Base-by-base conservation (phyloP, 2,113 vertebrate genomes). In the Thalassarche chlororhynchos region DNA sequence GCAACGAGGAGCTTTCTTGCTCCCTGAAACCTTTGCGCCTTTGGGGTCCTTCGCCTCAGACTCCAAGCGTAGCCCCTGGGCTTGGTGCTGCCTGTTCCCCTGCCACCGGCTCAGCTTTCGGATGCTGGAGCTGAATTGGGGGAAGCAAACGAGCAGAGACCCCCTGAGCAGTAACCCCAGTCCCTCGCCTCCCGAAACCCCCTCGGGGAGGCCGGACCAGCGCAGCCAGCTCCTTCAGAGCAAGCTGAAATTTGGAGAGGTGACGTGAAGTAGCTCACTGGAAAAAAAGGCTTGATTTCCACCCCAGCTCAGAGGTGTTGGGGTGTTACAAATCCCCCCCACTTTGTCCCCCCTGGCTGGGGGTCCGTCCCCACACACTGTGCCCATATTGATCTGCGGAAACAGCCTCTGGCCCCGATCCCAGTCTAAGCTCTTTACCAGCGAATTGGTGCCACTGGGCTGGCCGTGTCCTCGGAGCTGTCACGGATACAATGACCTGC, bases 131-230 rank as follows among this genome's bases (percentile, higher is more conserved):
- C 55, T 77, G 88, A 44, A 46, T 0, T 0, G 1, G 31, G 44
- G 29, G 25, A 23, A 36, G 28, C 10, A 32, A 32, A 71, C 2
- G 14, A 52, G 70, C 65, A 72, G 75, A 25, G 31, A 75, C 2
- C 2, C 25, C 40, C 72, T 40, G 61, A 36, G 32, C 69, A 2
- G 3, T 34, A 19, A 36, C 11, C 32, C 31, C 4, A 1, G 6
- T 40, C 21, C 28, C 31, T 42, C 7, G 3, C 18, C 24, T 17
- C 76, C 61, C 7, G 0, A n/a, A 36, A 5, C 12, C 54, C 32
- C 10, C 14, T 4, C 0, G 1, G 24, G n/a, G 52, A 15, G 23
- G 51, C 69, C 1, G 2, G 25, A 4, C 5, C 0, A 4, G 47
- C 12, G 1, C 32, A 12, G n/a, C 11, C 44, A 38, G 32, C 71